Percentiles rank a stretch among this genome's conserved stretches.
These are phyloP conservation scores for Poicephalus meyeri DNA, from an alignment of 2,113 vertebrate species.

Conservation along the genomic window DNA sequence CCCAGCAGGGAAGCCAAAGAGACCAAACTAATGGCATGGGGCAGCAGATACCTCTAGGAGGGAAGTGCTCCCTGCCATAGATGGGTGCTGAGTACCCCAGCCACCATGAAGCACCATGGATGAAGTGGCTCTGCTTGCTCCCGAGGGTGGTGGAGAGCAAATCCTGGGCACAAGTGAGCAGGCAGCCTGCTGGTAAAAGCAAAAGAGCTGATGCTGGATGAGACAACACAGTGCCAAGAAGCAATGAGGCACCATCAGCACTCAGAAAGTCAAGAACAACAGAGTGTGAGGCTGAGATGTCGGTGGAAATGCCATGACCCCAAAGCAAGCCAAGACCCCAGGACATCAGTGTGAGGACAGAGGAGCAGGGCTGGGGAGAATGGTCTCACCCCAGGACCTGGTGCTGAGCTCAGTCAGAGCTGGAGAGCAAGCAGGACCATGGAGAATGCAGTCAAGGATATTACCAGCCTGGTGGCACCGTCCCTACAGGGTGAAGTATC, in stretches of 20 bases:
- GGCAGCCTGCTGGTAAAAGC: not conserved
- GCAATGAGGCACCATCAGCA: not conserved
- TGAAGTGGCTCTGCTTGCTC: not conserved
- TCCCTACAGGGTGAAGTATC: not conserved
- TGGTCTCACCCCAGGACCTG: not conserved
- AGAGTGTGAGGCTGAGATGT: not conserved
- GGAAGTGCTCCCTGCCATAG: not conserved
- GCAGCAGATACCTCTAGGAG: not conserved
- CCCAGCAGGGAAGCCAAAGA: not conserved
- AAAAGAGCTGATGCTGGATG: not conserved
- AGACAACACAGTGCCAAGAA: not conserved
- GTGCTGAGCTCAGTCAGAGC: not conserved
- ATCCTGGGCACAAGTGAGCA: accelerated
- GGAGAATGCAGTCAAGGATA: not conserved
- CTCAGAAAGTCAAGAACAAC: not conserved
- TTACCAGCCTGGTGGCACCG: not conserved
- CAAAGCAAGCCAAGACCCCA: not conserved
- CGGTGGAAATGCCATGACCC: not conserved
- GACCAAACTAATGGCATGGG: not conserved
- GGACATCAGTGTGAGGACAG: not conserved
- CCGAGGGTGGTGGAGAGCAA: not conserved
- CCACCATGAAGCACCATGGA: not conserved
- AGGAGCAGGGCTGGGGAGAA: accelerated
- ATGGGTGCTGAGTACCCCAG: not conserved
- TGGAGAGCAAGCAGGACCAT: not conserved